A percentile compares a stretch with the other conserved stretches of the same genome.
Evolutionary conservation across 2,888 invertebrate species (phyloP).

Genomic region (Dioctria linearis): DNA sequence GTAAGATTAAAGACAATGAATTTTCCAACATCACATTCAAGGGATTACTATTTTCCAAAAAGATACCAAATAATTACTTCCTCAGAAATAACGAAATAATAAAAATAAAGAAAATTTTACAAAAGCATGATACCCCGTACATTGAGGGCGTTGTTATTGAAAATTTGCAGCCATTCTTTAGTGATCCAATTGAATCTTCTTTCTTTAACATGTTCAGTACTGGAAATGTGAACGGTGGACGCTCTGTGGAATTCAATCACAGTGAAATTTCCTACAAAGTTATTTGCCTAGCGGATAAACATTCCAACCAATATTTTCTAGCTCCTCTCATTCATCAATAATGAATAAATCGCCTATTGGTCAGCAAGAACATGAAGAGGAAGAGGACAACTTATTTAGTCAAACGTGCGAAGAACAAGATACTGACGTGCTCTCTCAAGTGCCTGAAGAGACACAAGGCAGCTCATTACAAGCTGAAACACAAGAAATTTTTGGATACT

Average conservation of each 20-base stretch:
- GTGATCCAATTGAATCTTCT: background rate
- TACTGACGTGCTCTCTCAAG: too few relatives aligned
- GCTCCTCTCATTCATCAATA: background rate
- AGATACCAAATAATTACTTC: constrained; percentile 5
- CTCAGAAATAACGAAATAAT: background rate
- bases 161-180: background rate
- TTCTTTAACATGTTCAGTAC: background rate
- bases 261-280: constrained; percentile 4
- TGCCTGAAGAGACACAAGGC: background rate
- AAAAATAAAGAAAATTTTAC: background rate
- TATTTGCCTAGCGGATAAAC: background rate
- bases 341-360: background rate
- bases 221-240: background rate
- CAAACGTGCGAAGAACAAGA: background rate
- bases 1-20: too few relatives aligned
- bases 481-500: background rate
- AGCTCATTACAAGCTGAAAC: background rate
- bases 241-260: background rate
- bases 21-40: background rate
- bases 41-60: background rate
- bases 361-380: background rate
- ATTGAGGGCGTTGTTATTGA: background rate
- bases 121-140: background rate
- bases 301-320: background rate
- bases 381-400: constrained; percentile 5